Evolutionary conservation across 2,888 invertebrate genomes (phyloP), one percentile per base, ranked within the genome.

Genomic region (Tipula vernalis): DNA sequence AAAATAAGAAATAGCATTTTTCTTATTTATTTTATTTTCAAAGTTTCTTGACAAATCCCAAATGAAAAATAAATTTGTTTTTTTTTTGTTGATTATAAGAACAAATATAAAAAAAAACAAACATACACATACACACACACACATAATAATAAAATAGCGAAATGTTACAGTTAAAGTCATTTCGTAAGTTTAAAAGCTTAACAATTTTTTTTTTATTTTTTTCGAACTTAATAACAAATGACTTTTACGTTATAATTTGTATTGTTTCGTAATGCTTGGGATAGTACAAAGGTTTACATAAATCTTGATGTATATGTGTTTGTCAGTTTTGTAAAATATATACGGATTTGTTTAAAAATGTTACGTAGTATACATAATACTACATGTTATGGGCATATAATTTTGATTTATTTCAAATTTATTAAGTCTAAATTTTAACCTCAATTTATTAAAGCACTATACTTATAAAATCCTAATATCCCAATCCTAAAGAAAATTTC

Each of bases 1-100:
- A 71, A 71, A 71, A 71, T 71, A 71, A 71, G 71, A 71, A 71
- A 71, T 71, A 71, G 71, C 71, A 71, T 71, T 71, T 71, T 71
- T 71, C 71, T 71, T 71, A 71, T 71, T 71, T 71, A 71, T 71
- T 71, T 71, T 71, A 71, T 71, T 71, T 71, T 71, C 71, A 71
- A 71, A 71, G 71, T 71, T 71, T 71, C 71, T 71, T 71, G 71
- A 71, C 71, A 71, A 71, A 71, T 71, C 71, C 71, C 71, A 71
- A 71, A 71, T 71, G 71, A 71, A 71, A 71, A 71, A 71, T 71
- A 71, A 71, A 71, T 71, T 71, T 71, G 71, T 12, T 71, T 71
- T 71, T 51, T 71, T 71, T 71, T 71, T 71, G 71, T 71, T 71
- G 71, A 71, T 71, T 71, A 71, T 71, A 71, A 71, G 28, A 71